A percentile compares a stretch with the other conserved stretches of the same genome.
These are phyloP conservation scores for Physeter macrocephalus DNA, from an alignment of 2,113 vertebrate genomes.

Conservation along the genomic window DNA sequence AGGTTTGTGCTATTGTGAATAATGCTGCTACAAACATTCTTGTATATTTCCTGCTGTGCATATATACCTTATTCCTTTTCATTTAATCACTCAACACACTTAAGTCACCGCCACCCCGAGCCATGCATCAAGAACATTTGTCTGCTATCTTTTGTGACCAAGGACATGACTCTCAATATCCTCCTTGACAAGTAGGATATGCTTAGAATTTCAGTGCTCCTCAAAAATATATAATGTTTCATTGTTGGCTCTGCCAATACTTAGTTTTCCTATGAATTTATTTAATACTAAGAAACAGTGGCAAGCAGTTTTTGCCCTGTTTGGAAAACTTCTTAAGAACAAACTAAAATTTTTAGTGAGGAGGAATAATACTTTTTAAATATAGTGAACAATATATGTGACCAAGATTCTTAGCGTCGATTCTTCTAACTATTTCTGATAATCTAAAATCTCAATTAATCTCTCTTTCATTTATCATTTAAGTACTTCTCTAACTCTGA, in stretches of 20 bases:
- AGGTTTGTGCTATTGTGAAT: not conserved
- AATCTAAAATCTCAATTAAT: not conserved
- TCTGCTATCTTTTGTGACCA: not conserved
- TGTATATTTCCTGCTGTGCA: not conserved
- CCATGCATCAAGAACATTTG: not conserved
- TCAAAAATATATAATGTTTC: not conserved
- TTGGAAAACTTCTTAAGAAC: not conserved
- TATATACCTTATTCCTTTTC: not conserved
- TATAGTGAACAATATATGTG: not conserved
- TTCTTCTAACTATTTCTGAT: not conserved
- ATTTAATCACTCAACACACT: not conserved
- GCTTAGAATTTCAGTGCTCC: not conserved
- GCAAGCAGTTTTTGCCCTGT: not conserved
- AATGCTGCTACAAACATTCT: not conserved
- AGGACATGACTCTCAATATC: not conserved
- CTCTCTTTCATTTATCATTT: not conserved
- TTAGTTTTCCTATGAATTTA: not conserved
- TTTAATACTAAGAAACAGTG: not conserved
- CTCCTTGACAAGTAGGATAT: not conserved
- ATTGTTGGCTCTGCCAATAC: not conserved
- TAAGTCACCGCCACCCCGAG: not conserved
- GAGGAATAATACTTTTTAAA: not conserved
- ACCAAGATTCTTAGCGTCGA: not conserved
- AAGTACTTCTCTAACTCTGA: not conserved
- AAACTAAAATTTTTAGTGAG: not conserved